phyloP scores from a whole-genome alignment of 2,113 vertebrate species.

The Coreoperca whiteheadi region DNA sequence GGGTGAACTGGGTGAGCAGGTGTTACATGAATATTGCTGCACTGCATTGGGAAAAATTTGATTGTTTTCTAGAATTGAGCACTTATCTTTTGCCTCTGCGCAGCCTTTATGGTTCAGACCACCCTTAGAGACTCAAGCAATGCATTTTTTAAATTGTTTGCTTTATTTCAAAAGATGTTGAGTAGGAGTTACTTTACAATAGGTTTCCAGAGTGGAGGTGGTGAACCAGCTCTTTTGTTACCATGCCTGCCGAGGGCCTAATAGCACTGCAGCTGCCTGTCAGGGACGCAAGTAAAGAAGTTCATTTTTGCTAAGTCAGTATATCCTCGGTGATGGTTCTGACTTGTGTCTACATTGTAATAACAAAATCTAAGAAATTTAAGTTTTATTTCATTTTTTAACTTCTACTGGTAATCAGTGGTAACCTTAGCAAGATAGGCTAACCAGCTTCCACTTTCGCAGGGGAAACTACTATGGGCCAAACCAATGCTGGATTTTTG shows the following conservation, averaged over 20 bases:
- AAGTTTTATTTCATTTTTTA: neutral
- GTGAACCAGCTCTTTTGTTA: too few species aligned
- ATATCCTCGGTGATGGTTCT: neutral
- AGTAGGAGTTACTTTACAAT: too few species aligned
- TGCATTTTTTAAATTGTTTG: too few species aligned
- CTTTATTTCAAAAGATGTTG: too few species aligned
- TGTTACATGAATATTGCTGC: conserved; percentile 19
- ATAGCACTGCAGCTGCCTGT: neutral
- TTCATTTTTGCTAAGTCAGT: neutral
- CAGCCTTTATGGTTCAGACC: conserved; percentile 11
- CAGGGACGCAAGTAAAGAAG: neutral
- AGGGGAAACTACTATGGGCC: neutral
- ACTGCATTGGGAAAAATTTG: conserved; percentile 6
- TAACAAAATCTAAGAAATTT: neutral
- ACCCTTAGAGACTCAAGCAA: too few species aligned
- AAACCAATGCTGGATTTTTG: neutral
- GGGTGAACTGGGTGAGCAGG: neutral
- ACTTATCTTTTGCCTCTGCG: neutral
- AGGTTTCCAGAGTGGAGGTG: too few species aligned
- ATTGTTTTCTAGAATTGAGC: conserved; percentile 3
- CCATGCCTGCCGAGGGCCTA: neutral
- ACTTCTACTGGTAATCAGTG: neutral
- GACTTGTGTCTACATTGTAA: neutral
- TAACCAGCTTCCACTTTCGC: neutral
- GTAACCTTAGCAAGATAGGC: neutral